Conservation (phyloP, 2,888 invertebrate genomes). For the Nymphalis c-album region DNA sequence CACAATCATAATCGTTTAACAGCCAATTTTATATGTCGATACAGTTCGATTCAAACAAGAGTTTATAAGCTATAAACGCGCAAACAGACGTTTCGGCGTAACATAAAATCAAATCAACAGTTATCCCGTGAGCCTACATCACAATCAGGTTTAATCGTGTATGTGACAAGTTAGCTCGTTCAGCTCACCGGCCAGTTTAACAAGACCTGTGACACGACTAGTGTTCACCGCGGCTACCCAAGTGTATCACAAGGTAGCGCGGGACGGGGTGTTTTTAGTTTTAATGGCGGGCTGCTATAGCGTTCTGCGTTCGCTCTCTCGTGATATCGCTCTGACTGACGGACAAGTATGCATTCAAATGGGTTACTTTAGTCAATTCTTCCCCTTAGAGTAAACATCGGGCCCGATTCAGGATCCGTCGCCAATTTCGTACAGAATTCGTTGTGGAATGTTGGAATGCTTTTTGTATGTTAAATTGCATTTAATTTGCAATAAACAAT, state of each 20-base stretch:
- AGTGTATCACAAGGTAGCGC: not conserved
- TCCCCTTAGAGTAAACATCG: slow-evolving; percentile 72
- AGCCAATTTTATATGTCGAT: slow-evolving; percentile 75
- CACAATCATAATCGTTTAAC: slow-evolving; percentile 75
- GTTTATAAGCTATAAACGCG: slow-evolving; percentile 79
- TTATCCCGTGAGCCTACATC: slow-evolving; percentile 80
- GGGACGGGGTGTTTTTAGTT: slow-evolving; percentile 41
- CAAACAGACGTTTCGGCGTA: slow-evolving; percentile 78
- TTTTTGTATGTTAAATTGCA: slow-evolving; percentile 78
- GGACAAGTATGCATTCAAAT: slow-evolving; percentile 89
- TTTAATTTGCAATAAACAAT: slow-evolving; percentile 79
- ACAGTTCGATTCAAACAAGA: slow-evolving; percentile 73
- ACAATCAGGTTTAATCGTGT: slow-evolving; percentile 80
- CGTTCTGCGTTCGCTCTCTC: slow-evolving; percentile 65
- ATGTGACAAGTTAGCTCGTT: slow-evolving; percentile 78
- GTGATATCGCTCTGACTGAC: slow-evolving; percentile 86
- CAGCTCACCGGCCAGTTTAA: slow-evolving; percentile 44
- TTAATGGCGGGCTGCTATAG: slow-evolving; percentile 56
- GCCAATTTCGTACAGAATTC: slow-evolving; percentile 79
- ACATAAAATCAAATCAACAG: slow-evolving; percentile 82
- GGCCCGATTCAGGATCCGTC: slow-evolving; percentile 61
- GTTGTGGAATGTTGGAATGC: slow-evolving; percentile 78
- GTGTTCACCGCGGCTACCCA: slow-evolving; percentile 30
- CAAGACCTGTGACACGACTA: slow-evolving; percentile 31
- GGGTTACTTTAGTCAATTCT: slow-evolving; percentile 83